Evolutionary conservation across 2,113 vertebrate genomes (phyloP).

Genomic region (Anoplopoma fimbria): DNA sequence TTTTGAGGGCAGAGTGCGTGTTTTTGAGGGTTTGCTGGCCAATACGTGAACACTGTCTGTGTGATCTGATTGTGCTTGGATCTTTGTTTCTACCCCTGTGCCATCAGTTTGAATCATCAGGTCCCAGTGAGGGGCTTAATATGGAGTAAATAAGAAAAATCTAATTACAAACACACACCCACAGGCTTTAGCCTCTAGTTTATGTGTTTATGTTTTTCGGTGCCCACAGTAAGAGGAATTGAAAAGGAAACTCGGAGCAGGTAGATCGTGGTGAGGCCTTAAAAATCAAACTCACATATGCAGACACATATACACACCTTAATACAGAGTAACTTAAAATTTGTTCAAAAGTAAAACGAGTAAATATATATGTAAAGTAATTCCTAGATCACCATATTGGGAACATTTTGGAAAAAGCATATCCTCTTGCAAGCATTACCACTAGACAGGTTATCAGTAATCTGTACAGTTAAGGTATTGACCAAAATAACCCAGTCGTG

Average conservation of each 20-base stretch:
- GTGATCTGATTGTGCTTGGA: slow-evolving; percentile 44
- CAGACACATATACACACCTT: background rate
- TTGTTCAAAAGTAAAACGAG: background rate
- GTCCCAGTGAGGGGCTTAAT: slow-evolving; percentile 55
- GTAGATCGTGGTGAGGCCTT: too few relatives aligned
- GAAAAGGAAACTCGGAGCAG: slow-evolving; percentile 21
- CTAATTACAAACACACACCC: slow-evolving; percentile 46
- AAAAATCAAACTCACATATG: too few relatives aligned
- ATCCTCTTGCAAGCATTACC: background rate
- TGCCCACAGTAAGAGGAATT: background rate
- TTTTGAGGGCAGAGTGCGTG: too few relatives aligned
- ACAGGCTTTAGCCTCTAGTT: slow-evolving; percentile 8
- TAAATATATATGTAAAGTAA: background rate
- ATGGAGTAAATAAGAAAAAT: slow-evolving; percentile 37
- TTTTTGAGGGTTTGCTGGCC: background rate
- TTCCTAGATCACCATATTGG: background rate
- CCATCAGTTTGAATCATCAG: slow-evolving; percentile 43
- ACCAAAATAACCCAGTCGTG: too few relatives aligned
- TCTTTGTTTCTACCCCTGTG: slow-evolving; percentile 32
- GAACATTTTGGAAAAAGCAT: background rate
- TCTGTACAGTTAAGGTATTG: background rate
- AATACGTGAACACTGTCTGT: background rate
- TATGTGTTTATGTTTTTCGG: background rate
- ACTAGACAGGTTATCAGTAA: background rate
- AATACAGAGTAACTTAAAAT: background rate